Evolutionary conservation across 2,888 invertebrate genomes (phyloP), one percentile per base, ranked within the genome.

Genomic region (Microctonus hyperodae): DNA sequence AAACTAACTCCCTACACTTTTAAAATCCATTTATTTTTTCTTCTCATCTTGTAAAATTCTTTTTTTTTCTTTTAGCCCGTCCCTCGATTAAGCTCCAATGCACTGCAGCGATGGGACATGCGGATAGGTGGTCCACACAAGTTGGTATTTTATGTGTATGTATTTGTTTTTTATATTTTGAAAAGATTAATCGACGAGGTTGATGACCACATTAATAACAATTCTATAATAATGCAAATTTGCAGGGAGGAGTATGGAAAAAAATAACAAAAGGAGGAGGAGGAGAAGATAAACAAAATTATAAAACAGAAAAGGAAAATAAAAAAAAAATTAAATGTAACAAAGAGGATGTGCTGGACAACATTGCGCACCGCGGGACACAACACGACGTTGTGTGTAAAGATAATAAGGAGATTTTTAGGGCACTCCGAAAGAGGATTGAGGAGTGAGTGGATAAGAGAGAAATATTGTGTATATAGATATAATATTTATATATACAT

Each of bases 361-460:
- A 31, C 55, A 13, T 23, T 55, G 61, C 55, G 61, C 55, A 60
- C 65, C 31, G 23, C 65, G 40, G 65, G 65, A 65, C 60, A 60
- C 48, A 55, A 10, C 28, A n/a, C n/a, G 55, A 55, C 31, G 28
- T 28, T 55, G 11, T 59, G 56, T 40, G n/a, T 55, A 53, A 60
- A 28, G 33, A 61, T 44, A 59, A 65, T 65, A 65, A 65, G 55
- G 63, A 58, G 63, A 67, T 67, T 63, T 58, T 53, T 59, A 53
- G 51, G 63, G 25, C 61, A 50, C 50, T 59, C 44, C 25, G 25
- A 33, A 56, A 56, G 28, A 59, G 31, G 59, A 55, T 25, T 56
- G 28, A 33, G 57, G 56, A 50, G 33, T 25, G 28, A 67, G 33
- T 63, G 25, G 59, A 40, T 57, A 50, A 37, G 53, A 53, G 23